Conservation (phyloP, 2,797 vertebrate species). For the Chrosomus eos region DNA sequence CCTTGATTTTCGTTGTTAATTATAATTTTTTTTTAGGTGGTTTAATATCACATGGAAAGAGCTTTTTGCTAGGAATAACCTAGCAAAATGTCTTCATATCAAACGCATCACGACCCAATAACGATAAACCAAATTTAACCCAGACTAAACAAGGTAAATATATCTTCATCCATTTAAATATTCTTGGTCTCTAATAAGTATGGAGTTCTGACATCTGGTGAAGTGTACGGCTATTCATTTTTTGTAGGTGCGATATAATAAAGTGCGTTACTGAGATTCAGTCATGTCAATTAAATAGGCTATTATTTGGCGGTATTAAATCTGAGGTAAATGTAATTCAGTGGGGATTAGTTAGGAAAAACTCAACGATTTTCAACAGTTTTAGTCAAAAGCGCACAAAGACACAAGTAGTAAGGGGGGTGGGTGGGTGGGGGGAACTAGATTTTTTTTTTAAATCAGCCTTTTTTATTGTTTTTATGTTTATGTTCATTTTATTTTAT, state of each 20-base stretch:
- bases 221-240: too few species aligned
- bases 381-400: background rate
- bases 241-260: background rate
- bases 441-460: too few species aligned
- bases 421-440: too few species aligned
- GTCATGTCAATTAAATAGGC: background rate
- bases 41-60: conserved; percentile 61
- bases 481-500: background rate
- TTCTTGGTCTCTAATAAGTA: background rate
- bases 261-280: background rate
- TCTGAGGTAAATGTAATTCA: background rate
- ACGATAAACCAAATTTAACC: background rate
- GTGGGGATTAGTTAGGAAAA: background rate
- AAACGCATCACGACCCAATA: conserved; percentile 42
- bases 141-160: conserved; percentile 34
- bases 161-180: background rate
- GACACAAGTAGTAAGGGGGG: background rate
- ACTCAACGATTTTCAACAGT: background rate
- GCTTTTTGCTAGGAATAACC: conserved; percentile 57
- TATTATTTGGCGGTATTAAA: background rate
- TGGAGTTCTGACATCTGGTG: background rate
- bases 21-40: background rate
- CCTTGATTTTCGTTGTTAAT: background rate
- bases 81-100: conserved; percentile 60
- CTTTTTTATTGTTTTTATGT: background rate